Base-by-base conservation (phyloP, 2,888 invertebrate genomes). In the Coremacera marginata region DNA sequence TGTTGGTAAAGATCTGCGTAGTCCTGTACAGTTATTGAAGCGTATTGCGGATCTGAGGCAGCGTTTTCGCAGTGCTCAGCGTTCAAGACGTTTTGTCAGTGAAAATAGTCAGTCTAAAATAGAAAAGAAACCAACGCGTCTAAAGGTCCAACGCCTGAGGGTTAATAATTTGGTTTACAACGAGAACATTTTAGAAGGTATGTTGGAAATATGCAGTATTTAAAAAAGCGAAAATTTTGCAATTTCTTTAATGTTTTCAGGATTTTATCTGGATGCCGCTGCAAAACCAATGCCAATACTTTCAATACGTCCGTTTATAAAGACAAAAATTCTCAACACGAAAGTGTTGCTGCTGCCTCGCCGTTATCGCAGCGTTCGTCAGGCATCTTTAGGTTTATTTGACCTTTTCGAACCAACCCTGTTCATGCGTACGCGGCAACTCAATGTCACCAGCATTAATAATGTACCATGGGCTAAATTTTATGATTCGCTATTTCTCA, bases 121-220 rank as follows among this genome's bases (percentile, higher is more conserved):
- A 9, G 9, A 22, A 3, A n/a, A 11, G 22, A 52, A 37, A 5
- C 5, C 8, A 11, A 72, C 60, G 34, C 75, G 34, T 70, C 70
- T 5, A 71, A 71, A 73, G 27, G 80, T 81, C 5, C 77, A 75
- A 22, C 74, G 51, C 19, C 80, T 87, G 3, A 86, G 83, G 9
- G 84, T 82, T 0, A 71, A 77, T 3, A 87, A 88, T 79, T 81
- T 88, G 0, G 79, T 88, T 8, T 88, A 86, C 60, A 71, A 82
- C 3, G 84, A 83, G 0, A 81, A 82, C 37, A 65, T 88, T 7
- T 68, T 88, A 70, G 79, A 83, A 80, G 88, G 88, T 88, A 76
- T 25, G 44, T 14, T 8, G 8, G 4, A 57, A n/a, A 49, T 2
- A 16, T 44, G 37, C 8, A 68, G 34, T 65, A n/a, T 19, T 34